phyloP scores from a whole-genome alignment of 2,797 vertebrate genomes.

The Threskiornis aethiopicus region DNA sequence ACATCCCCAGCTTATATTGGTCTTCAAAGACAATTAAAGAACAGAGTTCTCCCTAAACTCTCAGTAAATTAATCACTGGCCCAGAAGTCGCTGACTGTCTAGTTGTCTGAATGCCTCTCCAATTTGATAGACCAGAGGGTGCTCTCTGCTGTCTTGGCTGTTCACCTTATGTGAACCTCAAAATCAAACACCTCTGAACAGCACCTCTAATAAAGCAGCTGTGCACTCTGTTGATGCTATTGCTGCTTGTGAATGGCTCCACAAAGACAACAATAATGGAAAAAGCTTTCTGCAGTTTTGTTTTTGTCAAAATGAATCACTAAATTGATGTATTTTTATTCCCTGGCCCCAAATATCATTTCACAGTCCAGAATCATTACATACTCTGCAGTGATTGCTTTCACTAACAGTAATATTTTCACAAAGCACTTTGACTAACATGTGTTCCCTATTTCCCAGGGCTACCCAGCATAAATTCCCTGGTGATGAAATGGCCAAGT shows the following conservation, averaged over 20 bases:
- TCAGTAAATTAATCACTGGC: not conserved
- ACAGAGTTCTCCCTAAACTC: not conserved
- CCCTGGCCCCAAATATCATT: not conserved
- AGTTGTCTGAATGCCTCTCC: not conserved
- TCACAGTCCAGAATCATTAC: not conserved
- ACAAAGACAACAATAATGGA: not conserved
- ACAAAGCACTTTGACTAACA: not conserved
- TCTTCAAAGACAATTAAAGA: not conserved
- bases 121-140: not conserved
- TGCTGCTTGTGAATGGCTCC: not conserved
- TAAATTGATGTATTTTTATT: not conserved
- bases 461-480: not conserved
- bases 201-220: not conserved
- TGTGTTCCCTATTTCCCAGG: not conserved
- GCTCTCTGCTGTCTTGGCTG: not conserved
- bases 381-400: not conserved
- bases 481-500: not conserved
- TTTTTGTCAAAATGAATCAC: not conserved
- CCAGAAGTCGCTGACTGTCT: not conserved
- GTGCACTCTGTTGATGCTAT: not conserved
- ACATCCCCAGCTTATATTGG: not conserved
- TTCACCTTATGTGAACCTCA: constrained; percentile 1
- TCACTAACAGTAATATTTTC: not conserved
- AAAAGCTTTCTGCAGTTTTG: not conserved
- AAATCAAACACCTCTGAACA: not conserved